Evolutionary conservation across 2,113 vertebrate species (phyloP).

Genomic region (Neopipo cinnamomea): DNA sequence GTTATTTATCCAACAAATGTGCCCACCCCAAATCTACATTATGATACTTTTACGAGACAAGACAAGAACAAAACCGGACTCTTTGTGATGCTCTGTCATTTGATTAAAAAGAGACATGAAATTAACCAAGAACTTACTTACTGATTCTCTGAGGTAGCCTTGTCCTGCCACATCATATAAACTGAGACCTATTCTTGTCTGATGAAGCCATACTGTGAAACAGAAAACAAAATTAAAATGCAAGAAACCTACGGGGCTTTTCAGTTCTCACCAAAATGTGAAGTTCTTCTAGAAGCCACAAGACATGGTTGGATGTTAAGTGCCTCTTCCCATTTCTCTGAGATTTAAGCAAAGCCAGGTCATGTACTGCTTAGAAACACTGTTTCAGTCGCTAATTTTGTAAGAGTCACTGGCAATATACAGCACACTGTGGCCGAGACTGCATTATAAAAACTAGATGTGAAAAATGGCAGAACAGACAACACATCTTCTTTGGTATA

Average conservation of each 20-base stretch:
- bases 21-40: neutral
- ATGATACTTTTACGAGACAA: neutral
- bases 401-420: neutral
- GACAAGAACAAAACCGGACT: neutral
- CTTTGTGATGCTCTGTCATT: neutral
- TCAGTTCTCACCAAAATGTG: neutral
- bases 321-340: neutral
- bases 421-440: fast-evolving
- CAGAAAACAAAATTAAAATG: neutral
- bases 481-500: neutral
- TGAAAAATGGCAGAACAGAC: neutral
- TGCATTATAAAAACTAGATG: neutral
- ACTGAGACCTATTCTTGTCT: constrained; percentile 96
- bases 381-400: neutral
- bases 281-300: neutral
- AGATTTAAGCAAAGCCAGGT: neutral
- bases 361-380: neutral
- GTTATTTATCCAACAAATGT: neutral
- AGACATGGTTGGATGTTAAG: neutral
- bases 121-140: constrained; percentile 67
- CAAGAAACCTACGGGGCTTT: neutral
- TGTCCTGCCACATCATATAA: constrained; percentile 97
- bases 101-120: neutral
- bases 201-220: constrained; percentile 91
- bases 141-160: constrained; percentile 95